Evolutionary conservation across 2,797 vertebrate species (phyloP), one percentile per base, ranked within the genome.

Genomic region (Anisognathus igniventris): DNA sequence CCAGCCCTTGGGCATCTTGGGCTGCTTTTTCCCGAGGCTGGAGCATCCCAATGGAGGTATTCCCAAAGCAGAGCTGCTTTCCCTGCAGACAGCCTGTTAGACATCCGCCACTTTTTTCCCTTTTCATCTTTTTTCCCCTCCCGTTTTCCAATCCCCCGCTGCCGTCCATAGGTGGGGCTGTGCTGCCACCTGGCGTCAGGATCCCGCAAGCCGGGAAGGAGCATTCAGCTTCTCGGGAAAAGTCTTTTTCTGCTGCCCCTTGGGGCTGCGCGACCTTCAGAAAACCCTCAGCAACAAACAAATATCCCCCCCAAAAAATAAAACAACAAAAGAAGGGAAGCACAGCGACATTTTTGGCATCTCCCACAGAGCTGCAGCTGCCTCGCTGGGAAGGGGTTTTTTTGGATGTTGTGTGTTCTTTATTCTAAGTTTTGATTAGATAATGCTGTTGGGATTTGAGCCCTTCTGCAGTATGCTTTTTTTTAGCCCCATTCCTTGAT

Each of bases 121-220:
- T 30, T 31, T 25, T 14, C 9, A 0, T 8, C 10, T 12, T 11
- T 3, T 20, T 4, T 7, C 2, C 2, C 18, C 12, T 17, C 3
- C 6, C 0, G 2, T 15, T 44, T 31, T 16, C 18, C 35, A 25
- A 1, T 3, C 2, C 3, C 3, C 7, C 1, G 0, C 22, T 2
- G 44, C 25, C 2, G 18, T 20, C 61, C 10, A 3, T 92, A 39
- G 35, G 65, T 22, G 65, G 35, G 62, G 58, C 58, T 88, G 84
- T 33, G 84, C 92, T 94, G 93, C 96, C 95, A 81, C 56, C 96
- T 96, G 86, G 60, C 21, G 94, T 65, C 61, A 7, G 9, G 3
- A 22, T 15, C 4, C 40, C 4, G 50, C 35, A 19, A 62, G 42
- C 51, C 31, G 24, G 48, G 39, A 53, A 76, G 40, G 48, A 35